These are phyloP conservation scores for Engystomops pustulosus DNA, from an alignment of 2,113 vertebrate genomes.

Conservation along the genomic window DNA sequence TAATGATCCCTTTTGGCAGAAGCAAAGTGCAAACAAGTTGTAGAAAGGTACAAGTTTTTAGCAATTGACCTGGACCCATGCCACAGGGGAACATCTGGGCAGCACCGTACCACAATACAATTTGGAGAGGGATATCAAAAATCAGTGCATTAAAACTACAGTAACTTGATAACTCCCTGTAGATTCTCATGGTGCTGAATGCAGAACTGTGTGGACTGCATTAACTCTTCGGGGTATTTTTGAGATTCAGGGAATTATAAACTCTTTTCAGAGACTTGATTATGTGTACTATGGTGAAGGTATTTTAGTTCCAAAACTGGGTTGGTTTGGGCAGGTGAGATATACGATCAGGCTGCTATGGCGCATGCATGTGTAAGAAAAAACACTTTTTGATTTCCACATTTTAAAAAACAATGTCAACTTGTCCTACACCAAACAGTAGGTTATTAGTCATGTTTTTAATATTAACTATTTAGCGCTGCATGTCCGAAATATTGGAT, in stretches of 20 bases:
- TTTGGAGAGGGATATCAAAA: constrained; percentile 61
- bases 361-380: too few relatives aligned
- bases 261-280: background rate
- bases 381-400: too few relatives aligned
- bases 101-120: constrained; percentile 8
- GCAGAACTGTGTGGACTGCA: background rate
- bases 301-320: too few relatives aligned
- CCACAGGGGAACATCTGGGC: constrained; percentile 54
- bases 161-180: constrained; percentile 56
- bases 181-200: constrained; percentile 49
- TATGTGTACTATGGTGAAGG: background rate
- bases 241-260: background rate
- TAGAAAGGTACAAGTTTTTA: constrained; percentile 38
- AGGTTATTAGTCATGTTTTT: too few relatives aligned
- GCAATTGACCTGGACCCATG: constrained; percentile 46
- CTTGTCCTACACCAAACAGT: too few relatives aligned
- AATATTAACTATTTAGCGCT: too few relatives aligned
- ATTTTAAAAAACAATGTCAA: too few relatives aligned
- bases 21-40: constrained; percentile 27
- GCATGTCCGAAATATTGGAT: too few relatives aligned
- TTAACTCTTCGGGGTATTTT: constrained; percentile 22
- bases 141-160: constrained; percentile 48
- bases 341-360: too few relatives aligned
- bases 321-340: too few relatives aligned
- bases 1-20: constrained; percentile 40